These are phyloP conservation scores for Corydoras maculifer DNA, from an alignment of 2,113 vertebrate species.

Conservation along the genomic window DNA sequence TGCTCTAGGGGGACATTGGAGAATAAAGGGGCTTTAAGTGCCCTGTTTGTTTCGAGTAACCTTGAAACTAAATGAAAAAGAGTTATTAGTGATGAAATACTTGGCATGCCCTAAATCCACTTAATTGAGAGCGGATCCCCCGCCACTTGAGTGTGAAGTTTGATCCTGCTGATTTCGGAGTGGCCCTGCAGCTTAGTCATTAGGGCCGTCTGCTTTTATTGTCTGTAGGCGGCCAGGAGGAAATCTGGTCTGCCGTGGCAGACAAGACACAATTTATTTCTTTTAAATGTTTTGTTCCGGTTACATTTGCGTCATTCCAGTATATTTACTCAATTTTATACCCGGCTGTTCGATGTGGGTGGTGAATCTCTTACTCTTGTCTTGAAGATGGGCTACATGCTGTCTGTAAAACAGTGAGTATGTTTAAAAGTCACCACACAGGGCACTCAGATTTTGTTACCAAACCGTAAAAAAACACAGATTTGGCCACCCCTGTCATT, in stretches of 20 bases:
- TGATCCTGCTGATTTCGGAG: slow-evolving; percentile 23
- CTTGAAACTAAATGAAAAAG: slow-evolving; percentile 23
- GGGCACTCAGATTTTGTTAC: too few species aligned
- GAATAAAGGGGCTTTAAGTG: slow-evolving; percentile 8
- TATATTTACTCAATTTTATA: not conserved
- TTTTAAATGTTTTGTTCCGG: not conserved
- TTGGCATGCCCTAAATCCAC: slow-evolving; percentile 20
- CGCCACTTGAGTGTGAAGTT: slow-evolving; percentile 26
- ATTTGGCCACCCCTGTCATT: too few species aligned
- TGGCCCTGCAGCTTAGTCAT: slow-evolving; percentile 19
- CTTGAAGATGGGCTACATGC: slow-evolving; percentile 2
- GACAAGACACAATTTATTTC: not conserved
- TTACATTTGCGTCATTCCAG: slow-evolving; percentile 21
- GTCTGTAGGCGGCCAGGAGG: slow-evolving; percentile 18
- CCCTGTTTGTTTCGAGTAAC: slow-evolving; percentile 18
- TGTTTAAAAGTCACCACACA: too few species aligned
- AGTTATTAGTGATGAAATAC: slow-evolving; percentile 1
- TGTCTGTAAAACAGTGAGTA: too few species aligned
- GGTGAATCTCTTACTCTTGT: slow-evolving; percentile 14
- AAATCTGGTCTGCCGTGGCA: slow-evolving; percentile 11
- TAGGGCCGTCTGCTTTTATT: slow-evolving; percentile 19
- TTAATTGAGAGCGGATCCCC: slow-evolving; percentile 30
- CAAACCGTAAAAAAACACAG: too few species aligned
- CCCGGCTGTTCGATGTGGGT: slow-evolving; percentile 1
- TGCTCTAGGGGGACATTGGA: not conserved